Percentiles rank a stretch among this genome's conserved stretches.
Evolutionary conservation across 2,888 invertebrate genomes (phyloP).

Genomic region (Thereva unica): DNA sequence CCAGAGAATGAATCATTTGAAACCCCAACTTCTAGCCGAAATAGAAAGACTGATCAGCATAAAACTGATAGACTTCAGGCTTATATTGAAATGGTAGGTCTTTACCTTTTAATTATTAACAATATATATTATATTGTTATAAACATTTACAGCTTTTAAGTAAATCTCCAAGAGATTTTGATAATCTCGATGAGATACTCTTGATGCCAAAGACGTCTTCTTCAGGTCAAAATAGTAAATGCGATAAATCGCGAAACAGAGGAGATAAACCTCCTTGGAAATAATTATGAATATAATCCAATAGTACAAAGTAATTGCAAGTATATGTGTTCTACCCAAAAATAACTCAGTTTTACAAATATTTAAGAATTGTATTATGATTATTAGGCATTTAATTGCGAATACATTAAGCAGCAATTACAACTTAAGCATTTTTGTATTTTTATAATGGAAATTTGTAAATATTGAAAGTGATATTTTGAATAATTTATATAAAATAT

Average conservation of each 20-base stretch:
- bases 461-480: no score
- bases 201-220: constrained; percentile 44
- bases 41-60: constrained; percentile 13
- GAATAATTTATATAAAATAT: no score
- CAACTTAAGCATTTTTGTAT: no score
- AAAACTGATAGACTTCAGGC: constrained; percentile 53
- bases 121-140: constrained; percentile 18
- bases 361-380: no score
- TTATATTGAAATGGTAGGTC: constrained; percentile 54
- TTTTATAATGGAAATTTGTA: no score
- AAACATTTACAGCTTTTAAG: constrained; percentile 58
- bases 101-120: constrained; percentile 16
- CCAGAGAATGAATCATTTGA: constrained; percentile 51
- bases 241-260: constrained; percentile 1
- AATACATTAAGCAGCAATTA: no score
- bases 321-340: no score
- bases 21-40: constrained; percentile 54
- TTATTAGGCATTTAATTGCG: no score
- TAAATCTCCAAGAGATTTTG: constrained; percentile 60
- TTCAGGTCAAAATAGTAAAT: constrained; percentile 9
- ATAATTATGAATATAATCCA: constrained; percentile 1
- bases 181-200: constrained; percentile 53
- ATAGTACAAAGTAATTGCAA: constrained; percentile 8
- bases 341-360: no score
- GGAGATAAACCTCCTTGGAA: constrained; percentile 30